Base-by-base conservation (phyloP, 2,888 invertebrate species). In the Apoda limacodes region DNA sequence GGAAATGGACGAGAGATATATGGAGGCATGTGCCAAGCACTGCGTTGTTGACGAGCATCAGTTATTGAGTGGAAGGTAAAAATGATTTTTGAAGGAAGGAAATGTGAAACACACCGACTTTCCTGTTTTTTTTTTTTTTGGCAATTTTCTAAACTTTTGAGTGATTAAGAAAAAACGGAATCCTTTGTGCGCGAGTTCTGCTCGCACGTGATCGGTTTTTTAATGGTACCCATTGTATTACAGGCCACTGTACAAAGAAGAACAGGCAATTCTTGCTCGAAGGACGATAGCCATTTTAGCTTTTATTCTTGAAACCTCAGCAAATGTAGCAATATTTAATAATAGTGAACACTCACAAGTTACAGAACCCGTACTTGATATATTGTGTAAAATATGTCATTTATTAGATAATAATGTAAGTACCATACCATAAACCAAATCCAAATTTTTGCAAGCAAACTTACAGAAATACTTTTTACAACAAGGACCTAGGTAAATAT, bases 1-100 rank as follows among this genome's bases (percentile, higher is more conserved):
- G 39, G 68, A 76, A 34, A 74, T 78, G 71, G 72, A 80, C 35
- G 68, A 72, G 35, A 63, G 50, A 12, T 78, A 81, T 37, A 58
- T 80, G 7, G 70, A 74, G 4, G 46, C 52, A 1, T 59, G 65
- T 1, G 35, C 48, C 0, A 37, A 13, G 0, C 58, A 52, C 31
- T 14, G 54, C 2, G 26, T 42, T 10, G 42, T 76, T 2, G 32
- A 37, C 0, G 39, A 36, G 7, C 34, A 43, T 5, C 58, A 67
- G 12, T 44, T 76, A 21, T 45, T 78, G 15, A 43, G 45, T 32
- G 69, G 64, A 43, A 62, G 58, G 80, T 78, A 37, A 25, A n/a
- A n/a, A n/a, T n/a, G 34, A 25, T 3, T 7, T 21, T 5, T 9
- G 23, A 5, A 12, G 6, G 5, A n/a, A n/a, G n/a, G n/a, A n/a